Conservation (phyloP, 2,888 invertebrate genomes). For the Eristalis tenax region DNA sequence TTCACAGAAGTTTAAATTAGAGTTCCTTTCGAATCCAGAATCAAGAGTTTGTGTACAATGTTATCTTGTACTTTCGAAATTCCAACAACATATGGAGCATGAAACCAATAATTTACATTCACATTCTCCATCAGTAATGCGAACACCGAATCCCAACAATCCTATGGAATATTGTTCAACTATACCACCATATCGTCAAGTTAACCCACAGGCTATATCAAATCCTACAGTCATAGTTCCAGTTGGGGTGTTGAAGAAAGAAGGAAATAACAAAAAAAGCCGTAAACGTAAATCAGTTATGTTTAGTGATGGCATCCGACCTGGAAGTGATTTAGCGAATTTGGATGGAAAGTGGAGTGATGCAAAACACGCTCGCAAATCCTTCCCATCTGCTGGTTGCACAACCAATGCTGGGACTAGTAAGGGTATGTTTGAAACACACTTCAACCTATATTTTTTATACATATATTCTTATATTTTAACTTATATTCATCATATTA, state of each 20-base stretch:
- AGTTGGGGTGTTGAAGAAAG: slow-evolving; percentile 88
- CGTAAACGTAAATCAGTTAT: slow-evolving; percentile 89
- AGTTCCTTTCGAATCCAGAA: slow-evolving; percentile 88
- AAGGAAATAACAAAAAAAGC: slow-evolving; percentile 80
- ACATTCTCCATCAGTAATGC: slow-evolving; percentile 72
- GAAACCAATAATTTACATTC: slow-evolving; percentile 10
- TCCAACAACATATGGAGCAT: slow-evolving; percentile 73
- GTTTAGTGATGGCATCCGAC: slow-evolving; percentile 94
- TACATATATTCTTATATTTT: too few species aligned
- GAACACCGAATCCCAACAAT: slow-evolving; percentile 91
- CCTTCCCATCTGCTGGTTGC: slow-evolving; percentile 18
- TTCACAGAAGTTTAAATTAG: slow-evolving; percentile 86
- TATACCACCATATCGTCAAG: slow-evolving; percentile 90
- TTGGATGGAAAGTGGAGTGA: slow-evolving; percentile 86
- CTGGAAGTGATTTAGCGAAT: slow-evolving; percentile 91
- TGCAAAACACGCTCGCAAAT: slow-evolving; percentile 79
- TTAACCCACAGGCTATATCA: slow-evolving; percentile 80
- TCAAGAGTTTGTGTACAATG: slow-evolving; percentile 90
- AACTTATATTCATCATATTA: not conserved
- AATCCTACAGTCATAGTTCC: slow-evolving; percentile 90
- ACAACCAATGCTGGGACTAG: slow-evolving; percentile 2
- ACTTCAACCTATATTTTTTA: not conserved
- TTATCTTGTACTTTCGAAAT: slow-evolving; percentile 83
- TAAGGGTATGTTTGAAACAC: not conserved
- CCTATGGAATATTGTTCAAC: slow-evolving; percentile 94